phyloP scores from a whole-genome alignment of 1,140 invertebrate species.

The Magallana ariakensis region DNA sequence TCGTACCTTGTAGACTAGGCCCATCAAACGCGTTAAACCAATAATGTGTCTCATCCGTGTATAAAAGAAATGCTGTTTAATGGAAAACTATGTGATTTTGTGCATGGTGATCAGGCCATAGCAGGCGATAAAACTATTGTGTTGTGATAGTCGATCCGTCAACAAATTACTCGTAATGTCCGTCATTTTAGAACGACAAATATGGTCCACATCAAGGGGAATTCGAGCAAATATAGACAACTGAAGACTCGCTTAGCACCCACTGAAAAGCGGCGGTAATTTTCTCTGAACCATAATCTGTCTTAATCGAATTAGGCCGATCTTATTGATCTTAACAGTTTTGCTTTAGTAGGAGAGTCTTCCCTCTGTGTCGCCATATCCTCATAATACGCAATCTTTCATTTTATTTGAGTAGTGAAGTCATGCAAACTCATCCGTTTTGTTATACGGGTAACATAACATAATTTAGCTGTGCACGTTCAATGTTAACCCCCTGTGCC shows the following conservation, averaged over 20 bases:
- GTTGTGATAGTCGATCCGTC: slow-evolving; percentile 29
- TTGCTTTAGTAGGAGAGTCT: not conserved
- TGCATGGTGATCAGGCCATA: slow-evolving; percentile 11
- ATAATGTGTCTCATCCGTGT: not conserved
- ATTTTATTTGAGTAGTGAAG: too few species aligned
- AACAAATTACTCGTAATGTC: slow-evolving; percentile 24
- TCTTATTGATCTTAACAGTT: not conserved
- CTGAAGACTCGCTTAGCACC: not conserved
- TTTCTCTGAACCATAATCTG: slow-evolving; percentile 7
- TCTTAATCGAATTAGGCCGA: slow-evolving; percentile 15
- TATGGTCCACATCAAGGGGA: not conserved
- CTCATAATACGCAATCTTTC: too few species aligned
- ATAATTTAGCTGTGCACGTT: too few species aligned
- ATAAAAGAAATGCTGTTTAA: slow-evolving; percentile 16
- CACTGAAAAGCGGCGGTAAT: not conserved
- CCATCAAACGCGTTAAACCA: slow-evolving; percentile 12
- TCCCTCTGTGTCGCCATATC: not conserved
- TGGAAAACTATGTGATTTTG: slow-evolving; percentile 31
- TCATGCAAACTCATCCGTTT: too few species aligned
- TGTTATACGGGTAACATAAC: too few species aligned
- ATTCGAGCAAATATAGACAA: slow-evolving; percentile 7
- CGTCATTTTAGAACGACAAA: slow-evolving; percentile 16
- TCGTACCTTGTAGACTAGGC: slow-evolving; percentile 5
- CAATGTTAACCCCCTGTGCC: too few species aligned
- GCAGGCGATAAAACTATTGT: slow-evolving; percentile 36